Evolutionary conservation across 2,113 vertebrate genomes (phyloP), one percentile per base, ranked within the genome.

Genomic region (Callithrix jacchus): DNA sequence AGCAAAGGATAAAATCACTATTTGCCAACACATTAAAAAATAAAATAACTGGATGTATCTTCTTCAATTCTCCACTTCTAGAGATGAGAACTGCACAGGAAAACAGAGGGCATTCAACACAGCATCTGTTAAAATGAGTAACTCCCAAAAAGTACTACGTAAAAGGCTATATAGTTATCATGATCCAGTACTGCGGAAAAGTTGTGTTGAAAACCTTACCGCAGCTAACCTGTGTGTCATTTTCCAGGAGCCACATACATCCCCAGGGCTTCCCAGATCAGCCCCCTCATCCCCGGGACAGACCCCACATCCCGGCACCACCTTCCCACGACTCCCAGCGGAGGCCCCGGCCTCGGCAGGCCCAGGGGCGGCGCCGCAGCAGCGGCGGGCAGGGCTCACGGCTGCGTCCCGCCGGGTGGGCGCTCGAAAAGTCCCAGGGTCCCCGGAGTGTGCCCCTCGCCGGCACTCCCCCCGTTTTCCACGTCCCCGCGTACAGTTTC

Each of bases 401-500:
- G 45, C 68, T 23, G 61, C 32, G 45, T 16, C 45, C 8, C 18
- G 10, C 10, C 9, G 1, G 37, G 32, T 25, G 6, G 4, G 13
- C 30, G 37, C 49, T n/a, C 9, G 20, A 21, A 6, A 27, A 30
- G 12, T 17, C 6, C 21, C 40, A 0, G 7, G 21, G 8, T 0
- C 27, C 4, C 49, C 21, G 0, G 30, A 54, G 35, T 21, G 49
- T 13, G 66, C 47, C 30, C 35, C 11, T 6, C 3, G 30, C 2
- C 27, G 27, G 6, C 35, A 13, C n/a, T 11, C 3, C 23, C 1
- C 16, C 27, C 5, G 27, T 25, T 12, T 4, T 11, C 61, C 23
- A 3, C 2, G 7, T 23, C 21, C 66, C 40, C 1, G 0, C 2
- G 1, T 17, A 42, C 42, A 14, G n/a, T 56, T 2, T 11, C 17